phyloP scores from a whole-genome alignment of 1,140 invertebrate genomes.

The Aethina tumida region DNA sequence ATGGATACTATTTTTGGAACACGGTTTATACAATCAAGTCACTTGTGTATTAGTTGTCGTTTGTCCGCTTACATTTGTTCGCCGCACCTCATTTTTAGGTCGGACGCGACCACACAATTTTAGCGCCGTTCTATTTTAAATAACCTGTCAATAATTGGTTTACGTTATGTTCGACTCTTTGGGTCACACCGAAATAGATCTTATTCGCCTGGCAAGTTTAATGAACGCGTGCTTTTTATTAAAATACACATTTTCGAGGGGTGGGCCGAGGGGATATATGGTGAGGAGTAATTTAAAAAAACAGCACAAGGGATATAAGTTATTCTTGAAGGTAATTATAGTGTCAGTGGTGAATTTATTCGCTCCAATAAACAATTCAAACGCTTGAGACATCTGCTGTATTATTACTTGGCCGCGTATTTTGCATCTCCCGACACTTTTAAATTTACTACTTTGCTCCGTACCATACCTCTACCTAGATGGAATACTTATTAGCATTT shows the following conservation, averaged over 20 bases:
- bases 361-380: conserved; percentile 26
- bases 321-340: conserved; percentile 24
- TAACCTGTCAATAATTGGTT: too few species aligned
- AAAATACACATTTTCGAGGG: too few species aligned
- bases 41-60: conserved; percentile 1
- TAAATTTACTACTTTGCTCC: conserved; percentile 17
- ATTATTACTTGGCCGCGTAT: conserved; percentile 20
- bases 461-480: too few species aligned
- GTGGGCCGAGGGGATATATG: too few species aligned
- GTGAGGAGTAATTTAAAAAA: too few species aligned
- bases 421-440: conserved; percentile 12
- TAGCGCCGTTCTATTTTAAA: too few species aligned
- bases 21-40: conserved; percentile 2
- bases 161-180: too few species aligned
- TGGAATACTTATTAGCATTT: too few species aligned
- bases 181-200: too few species aligned
- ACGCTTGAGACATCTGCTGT: conserved; percentile 22
- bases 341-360: conserved; percentile 25
- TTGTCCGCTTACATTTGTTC: not conserved
- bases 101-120: too few species aligned
- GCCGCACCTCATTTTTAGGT: conserved; percentile 1
- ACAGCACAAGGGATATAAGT: conserved; percentile 16
- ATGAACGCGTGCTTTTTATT: too few species aligned
- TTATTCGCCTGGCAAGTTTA: too few species aligned
- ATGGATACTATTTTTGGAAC: conserved; percentile 2